Percentiles rank a stretch among this genome's conserved stretches.
Conservation (phyloP, 2,888 invertebrate species). For the Anarsia innoxiella region DNA sequence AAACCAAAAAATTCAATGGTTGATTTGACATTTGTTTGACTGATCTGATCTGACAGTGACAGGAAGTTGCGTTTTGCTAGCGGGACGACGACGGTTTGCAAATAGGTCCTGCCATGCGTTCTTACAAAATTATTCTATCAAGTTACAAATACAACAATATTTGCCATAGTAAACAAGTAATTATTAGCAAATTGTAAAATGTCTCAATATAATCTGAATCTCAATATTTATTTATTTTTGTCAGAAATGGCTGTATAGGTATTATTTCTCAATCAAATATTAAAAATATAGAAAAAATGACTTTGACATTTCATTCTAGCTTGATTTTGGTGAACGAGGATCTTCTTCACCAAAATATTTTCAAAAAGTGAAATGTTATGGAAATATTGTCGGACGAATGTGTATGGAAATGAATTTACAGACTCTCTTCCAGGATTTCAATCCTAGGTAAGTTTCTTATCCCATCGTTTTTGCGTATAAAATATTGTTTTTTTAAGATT, state of each 20-base stretch:
- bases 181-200: no score
- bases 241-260: background rate
- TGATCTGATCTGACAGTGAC: no score
- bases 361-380: slow-evolving; percentile 37
- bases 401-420: slow-evolving; percentile 87
- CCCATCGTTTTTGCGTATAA: background rate
- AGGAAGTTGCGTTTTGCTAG: no score
- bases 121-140: no score
- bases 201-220: no score
- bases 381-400: slow-evolving; percentile 40
- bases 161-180: no score
- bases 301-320: slow-evolving; percentile 7
- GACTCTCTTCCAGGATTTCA: slow-evolving; percentile 92
- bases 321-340: slow-evolving; percentile 12
- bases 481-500: background rate
- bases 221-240: no score
- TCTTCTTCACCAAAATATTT: slow-evolving; percentile 20
- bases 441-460: slow-evolving; percentile 83
- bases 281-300: slow-evolving; percentile 12
- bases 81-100: no score
- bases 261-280: background rate
- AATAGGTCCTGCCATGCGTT: no score
- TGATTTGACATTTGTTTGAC: no score
- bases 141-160: no score
- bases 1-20: no score